phyloP scores from a whole-genome alignment of 1,140 invertebrate species.

The Zeugodacus cucurbitae region DNA sequence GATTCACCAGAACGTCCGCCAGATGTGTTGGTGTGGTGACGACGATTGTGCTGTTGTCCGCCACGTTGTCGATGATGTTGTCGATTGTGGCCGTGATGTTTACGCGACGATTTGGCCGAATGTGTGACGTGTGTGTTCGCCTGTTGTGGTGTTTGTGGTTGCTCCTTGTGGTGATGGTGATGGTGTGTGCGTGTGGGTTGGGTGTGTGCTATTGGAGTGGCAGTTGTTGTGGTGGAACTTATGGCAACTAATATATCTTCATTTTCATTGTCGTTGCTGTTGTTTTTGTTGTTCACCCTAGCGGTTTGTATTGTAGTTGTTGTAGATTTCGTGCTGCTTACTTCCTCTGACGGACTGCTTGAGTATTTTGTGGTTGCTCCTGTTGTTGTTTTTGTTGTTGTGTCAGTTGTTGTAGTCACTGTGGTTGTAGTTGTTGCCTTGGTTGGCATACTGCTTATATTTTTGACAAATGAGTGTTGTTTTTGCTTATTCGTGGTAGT shows the following conservation, averaged over 20 bases:
- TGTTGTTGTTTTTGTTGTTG: constrained; percentile 31
- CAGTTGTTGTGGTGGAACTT: neutral
- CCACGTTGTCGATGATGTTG: constrained; percentile 43
- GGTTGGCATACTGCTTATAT: neutral
- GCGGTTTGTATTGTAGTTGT: constrained; percentile 42
- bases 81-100: constrained; percentile 41
- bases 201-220: neutral
- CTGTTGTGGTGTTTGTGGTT: constrained; percentile 39
- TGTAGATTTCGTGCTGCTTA: constrained; percentile 33
- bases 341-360: constrained; percentile 12
- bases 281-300: constrained; percentile 40
- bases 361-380: constrained; percentile 26
- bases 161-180: constrained; percentile 46
- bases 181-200: constrained; percentile 46
- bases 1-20: neutral
- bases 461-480: neutral
- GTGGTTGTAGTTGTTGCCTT: constrained; percentile 16
- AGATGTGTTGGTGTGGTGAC: constrained; percentile 49
- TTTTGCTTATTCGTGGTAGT: neutral
- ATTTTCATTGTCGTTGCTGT: neutral
- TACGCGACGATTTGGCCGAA: constrained; percentile 6
- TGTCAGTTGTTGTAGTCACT: neutral
- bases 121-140: constrained; percentile 44
- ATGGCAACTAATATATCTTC: neutral
- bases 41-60: constrained; percentile 47